These are phyloP conservation scores for Paradoxurus hermaphroditus DNA, from an alignment of 2,113 vertebrate genomes.

Conservation along the genomic window DNA sequence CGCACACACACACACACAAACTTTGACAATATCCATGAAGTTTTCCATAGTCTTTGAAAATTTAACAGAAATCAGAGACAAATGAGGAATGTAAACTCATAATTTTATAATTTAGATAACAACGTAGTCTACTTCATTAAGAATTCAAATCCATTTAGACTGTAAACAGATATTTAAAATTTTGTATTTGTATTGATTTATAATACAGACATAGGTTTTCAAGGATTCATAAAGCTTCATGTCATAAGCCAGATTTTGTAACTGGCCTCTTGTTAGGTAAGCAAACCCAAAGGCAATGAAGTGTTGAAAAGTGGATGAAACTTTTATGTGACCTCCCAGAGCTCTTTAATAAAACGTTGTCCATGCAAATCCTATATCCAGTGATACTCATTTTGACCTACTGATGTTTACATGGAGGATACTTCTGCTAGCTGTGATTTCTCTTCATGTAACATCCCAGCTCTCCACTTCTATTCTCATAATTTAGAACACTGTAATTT, in stretches of 20 bases:
- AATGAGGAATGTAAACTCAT: background rate
- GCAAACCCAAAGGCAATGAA: slow-evolving; percentile 23
- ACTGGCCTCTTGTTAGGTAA: slow-evolving; percentile 26
- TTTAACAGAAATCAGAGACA: slow-evolving; percentile 42
- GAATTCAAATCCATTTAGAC: background rate
- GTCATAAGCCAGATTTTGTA: background rate
- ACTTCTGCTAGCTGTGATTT: background rate
- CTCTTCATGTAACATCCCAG: background rate
- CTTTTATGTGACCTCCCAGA: background rate
- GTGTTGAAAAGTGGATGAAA: slow-evolving; percentile 13
- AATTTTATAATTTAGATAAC: slow-evolving; percentile 31
- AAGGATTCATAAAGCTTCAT: slow-evolving; percentile 19
- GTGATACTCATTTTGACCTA: background rate
- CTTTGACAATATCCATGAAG: background rate
- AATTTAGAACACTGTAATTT: background rate
- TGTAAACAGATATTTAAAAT: slow-evolving; percentile 27
- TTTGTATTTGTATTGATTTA: slow-evolving; percentile 48
- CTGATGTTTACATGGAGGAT: background rate
- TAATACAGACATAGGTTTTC: background rate
- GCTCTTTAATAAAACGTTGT: background rate
- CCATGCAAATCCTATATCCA: background rate
- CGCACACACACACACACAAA: slow-evolving; percentile 35
- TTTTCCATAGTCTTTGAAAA: slow-evolving; percentile 50
- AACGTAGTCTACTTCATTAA: slow-evolving; percentile 25
- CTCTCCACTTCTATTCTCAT: background rate